Evolutionary conservation across 2,888 invertebrate genomes (phyloP).

Genomic region (Priapulus caudatus): DNA sequence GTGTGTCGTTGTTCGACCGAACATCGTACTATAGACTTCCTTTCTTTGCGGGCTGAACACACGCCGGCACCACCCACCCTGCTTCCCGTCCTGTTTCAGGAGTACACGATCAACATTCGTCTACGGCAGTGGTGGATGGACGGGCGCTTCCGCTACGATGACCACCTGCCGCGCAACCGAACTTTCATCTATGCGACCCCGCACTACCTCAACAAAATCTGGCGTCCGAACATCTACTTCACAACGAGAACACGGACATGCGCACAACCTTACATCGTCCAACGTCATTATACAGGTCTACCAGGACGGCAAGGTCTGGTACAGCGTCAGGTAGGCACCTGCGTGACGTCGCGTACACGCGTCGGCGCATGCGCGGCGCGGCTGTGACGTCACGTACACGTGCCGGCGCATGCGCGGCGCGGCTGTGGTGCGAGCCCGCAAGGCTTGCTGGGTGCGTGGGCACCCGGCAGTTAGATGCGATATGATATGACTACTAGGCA

Average conservation of each 20-base stretch:
- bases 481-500: too few species aligned
- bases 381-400: too few species aligned
- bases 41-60: too few species aligned
- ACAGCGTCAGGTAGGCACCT: constrained; percentile 3
- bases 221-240: not conserved
- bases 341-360: too few species aligned
- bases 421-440: too few species aligned
- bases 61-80: too few species aligned
- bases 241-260: constrained; percentile 1
- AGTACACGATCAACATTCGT: not conserved
- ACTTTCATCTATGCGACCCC: not conserved
- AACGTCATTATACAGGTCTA: not conserved
- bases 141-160: not conserved
- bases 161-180: not conserved
- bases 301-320: not conserved
- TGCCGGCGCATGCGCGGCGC: too few species aligned
- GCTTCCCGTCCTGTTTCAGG: not conserved
- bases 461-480: too few species aligned
- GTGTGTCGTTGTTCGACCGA: too few species aligned
- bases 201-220: not conserved
- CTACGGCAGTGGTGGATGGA: constrained; percentile 3
- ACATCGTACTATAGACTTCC: too few species aligned
- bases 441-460: too few species aligned
- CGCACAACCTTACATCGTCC: not conserved
- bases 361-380: too few species aligned